Conservation (phyloP, 2,113 vertebrate species). For the Phrynocephalus versicolor region DNA sequence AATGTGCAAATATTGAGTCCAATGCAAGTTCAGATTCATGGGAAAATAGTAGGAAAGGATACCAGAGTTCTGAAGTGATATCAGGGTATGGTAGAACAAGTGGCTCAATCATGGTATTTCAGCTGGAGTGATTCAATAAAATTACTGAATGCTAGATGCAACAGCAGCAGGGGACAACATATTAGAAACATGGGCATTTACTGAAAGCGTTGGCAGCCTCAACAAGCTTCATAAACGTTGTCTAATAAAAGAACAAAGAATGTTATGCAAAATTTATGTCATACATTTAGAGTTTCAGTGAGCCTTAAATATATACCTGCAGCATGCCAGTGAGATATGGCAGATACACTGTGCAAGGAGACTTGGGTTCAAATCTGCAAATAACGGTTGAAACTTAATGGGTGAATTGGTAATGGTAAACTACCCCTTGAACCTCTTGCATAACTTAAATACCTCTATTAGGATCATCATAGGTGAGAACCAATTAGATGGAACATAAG, state of each 20-base stretch:
- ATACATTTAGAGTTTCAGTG: too few relatives aligned
- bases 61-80: not conserved
- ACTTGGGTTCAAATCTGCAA: too few relatives aligned
- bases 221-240: not conserved
- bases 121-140: constrained; percentile 2
- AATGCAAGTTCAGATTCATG: not conserved
- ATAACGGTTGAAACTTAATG: too few relatives aligned
- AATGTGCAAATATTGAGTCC: not conserved
- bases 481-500: too few relatives aligned
- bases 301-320: too few relatives aligned
- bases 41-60: not conserved
- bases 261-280: constrained; percentile 4
- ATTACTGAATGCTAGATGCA: constrained; percentile 10
- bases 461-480: too few relatives aligned
- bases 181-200: not conserved
- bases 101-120: not conserved
- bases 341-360: too few relatives aligned
- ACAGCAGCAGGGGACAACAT: not conserved
- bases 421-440: too few relatives aligned
- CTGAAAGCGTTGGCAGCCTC: not conserved
- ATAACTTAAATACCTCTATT: too few relatives aligned
- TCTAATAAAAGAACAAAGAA: not conserved
- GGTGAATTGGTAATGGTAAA: too few relatives aligned
- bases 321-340: too few relatives aligned
- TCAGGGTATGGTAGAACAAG: not conserved